Percentiles rank a stretch among this genome's conserved stretches.
These are phyloP conservation scores for Lutjanus erythropterus DNA, from an alignment of 2,113 vertebrate genomes.

Conservation along the genomic window DNA sequence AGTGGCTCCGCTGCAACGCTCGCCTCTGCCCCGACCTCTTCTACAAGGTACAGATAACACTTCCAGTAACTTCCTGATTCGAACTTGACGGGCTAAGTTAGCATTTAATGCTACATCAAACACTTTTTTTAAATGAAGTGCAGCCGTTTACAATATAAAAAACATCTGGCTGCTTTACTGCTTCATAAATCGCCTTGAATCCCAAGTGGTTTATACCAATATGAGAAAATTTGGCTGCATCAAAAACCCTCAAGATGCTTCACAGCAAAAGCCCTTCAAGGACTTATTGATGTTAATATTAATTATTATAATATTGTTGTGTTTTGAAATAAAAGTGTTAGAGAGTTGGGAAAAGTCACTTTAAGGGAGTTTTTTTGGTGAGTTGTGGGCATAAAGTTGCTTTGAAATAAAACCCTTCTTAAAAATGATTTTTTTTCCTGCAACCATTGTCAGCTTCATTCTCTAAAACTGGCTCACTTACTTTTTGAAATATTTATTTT, in stretches of 20 bases:
- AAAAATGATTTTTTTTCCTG: not conserved
- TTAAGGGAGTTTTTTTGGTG: too few species aligned
- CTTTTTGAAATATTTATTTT: not conserved
- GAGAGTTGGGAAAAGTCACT: not conserved
- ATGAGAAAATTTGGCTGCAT: too few species aligned
- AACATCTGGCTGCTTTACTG: not conserved
- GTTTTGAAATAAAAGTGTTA: not conserved
- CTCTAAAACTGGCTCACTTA: not conserved
- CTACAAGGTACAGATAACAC: constrained; percentile 87
- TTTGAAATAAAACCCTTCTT: not conserved
- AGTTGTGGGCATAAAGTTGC: not conserved
- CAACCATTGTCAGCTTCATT: not conserved
- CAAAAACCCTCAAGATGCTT: not conserved
- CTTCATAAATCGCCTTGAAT: too few species aligned
- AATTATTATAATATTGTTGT: too few species aligned
- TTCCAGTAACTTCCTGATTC: not conserved
- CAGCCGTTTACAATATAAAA: not conserved
- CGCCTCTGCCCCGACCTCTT: constrained; percentile 91
- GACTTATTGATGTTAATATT: too few species aligned
- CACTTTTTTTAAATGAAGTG: not conserved
- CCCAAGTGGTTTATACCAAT: too few species aligned
- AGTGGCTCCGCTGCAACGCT: constrained; percentile 95
- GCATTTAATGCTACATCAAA: not conserved
- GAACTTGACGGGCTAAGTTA: too few species aligned
- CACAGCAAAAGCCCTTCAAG: not conserved